phyloP scores from a whole-genome alignment of 2,888 invertebrate species.

The Pristionchus arcanus region DNA sequence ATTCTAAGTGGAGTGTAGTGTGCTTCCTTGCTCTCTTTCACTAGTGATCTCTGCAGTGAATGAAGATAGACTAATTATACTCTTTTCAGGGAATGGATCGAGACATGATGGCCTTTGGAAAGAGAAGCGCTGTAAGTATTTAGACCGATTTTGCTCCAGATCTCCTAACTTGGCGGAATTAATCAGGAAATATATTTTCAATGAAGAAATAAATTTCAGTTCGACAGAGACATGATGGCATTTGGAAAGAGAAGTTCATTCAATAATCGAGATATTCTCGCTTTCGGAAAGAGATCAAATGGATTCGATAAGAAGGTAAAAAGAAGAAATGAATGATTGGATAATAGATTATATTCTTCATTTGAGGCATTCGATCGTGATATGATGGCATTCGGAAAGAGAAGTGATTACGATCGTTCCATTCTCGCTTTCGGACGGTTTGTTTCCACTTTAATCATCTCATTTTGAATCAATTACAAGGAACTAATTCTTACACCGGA shows the following conservation, averaged over 20 bases:
- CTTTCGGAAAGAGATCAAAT: conserved; percentile 56
- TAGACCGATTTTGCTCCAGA: neutral
- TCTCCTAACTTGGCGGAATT: neutral
- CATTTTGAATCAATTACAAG: neutral
- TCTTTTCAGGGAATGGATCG: conserved; percentile 60
- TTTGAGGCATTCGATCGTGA: conserved; percentile 60
- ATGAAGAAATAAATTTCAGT: conserved; percentile 41
- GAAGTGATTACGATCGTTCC: conserved; percentile 44
- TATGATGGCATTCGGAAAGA: conserved; percentile 65
- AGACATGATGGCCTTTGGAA: conserved; percentile 67
- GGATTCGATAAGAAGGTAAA: conserved; percentile 55
- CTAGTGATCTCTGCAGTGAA: neutral
- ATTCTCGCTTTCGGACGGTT: conserved; percentile 38
- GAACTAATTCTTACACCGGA: neutral
- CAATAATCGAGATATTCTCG: conserved; percentile 49
- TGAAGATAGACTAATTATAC: neutral
- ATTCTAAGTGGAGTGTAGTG: neutral
- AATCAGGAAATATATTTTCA: neutral
- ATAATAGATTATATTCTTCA: neutral
- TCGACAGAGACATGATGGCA: conserved; percentile 63
- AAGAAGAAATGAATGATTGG: neutral
- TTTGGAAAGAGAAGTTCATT: conserved; percentile 62
- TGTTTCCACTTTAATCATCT: neutral
- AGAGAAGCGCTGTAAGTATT: conserved; percentile 57
- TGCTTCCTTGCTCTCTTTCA: neutral